Conservation (phyloP, 2,797 vertebrate genomes). For the Myotis findleyi region DNA sequence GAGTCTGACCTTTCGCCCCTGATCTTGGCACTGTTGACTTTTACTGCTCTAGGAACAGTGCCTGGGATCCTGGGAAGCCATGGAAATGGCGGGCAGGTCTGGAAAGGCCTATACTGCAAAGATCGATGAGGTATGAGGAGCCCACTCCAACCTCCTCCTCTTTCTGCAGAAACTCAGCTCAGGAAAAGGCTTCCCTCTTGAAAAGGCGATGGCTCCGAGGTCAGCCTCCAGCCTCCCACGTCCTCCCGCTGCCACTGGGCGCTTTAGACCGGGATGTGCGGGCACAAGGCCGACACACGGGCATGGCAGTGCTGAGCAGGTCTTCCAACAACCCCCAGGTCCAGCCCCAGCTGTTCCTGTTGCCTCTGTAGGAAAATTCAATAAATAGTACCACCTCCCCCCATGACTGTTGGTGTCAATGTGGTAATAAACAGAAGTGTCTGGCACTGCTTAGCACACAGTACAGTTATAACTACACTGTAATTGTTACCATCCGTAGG, state of each 20-base stretch:
- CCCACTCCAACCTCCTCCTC: not conserved
- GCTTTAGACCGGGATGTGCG: not conserved
- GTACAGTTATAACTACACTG: not conserved
- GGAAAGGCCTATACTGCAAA: not conserved
- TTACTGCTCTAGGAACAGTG: not conserved
- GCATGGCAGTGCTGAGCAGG: not conserved
- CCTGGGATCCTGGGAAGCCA: not conserved
- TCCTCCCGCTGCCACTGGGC: not conserved
- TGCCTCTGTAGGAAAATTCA: not conserved
- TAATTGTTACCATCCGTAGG: no score
- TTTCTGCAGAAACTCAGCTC: not conserved
- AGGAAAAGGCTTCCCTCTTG: not conserved
- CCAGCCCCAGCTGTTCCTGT: not conserved
- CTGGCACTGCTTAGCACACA: not conserved
- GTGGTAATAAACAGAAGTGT: not conserved
- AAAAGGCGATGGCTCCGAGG: not conserved
- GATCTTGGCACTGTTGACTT: not conserved
- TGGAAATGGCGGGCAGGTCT: not conserved
- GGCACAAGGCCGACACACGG: no score
- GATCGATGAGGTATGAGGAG: not conserved
- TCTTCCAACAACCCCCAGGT: not conserved
- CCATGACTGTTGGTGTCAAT: not conserved
- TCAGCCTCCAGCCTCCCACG: not conserved
- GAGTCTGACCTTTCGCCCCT: not conserved
- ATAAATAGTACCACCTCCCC: not conserved